Percentiles rank a stretch among this genome's conserved stretches.
phyloP scores from a whole-genome alignment of 2,113 vertebrate species.

The Menura novaehollandiae region DNA sequence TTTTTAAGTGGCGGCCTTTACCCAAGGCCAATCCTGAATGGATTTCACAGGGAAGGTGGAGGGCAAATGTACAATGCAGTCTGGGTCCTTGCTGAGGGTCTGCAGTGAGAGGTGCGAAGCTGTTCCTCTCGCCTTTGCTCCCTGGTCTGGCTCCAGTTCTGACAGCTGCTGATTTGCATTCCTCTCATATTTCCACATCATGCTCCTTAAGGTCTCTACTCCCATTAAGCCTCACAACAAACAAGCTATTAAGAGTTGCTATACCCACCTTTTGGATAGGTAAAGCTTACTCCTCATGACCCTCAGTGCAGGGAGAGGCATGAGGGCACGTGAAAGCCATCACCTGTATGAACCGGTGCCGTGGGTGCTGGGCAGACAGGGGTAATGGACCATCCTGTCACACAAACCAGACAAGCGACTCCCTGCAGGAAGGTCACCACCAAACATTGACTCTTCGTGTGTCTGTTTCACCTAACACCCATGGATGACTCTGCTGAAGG shows the following conservation, averaged over 20 bases:
- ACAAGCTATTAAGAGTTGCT: not conserved
- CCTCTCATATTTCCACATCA: not conserved
- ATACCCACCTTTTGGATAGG: not conserved
- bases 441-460: not conserved
- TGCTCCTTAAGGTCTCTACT: not conserved
- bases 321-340: accelerated
- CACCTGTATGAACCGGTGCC: not conserved
- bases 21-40: not conserved
- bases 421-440: not conserved
- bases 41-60: not conserved
- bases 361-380: not conserved
- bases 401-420: accelerated
- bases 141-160: not conserved
- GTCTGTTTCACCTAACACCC: not conserved
- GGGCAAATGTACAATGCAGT: accelerated
- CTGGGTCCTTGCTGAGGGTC: not conserved
- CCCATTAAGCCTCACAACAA: not conserved
- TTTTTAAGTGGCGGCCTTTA: not conserved
- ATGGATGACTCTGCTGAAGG: not conserved
- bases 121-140: accelerated
- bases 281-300: not conserved
- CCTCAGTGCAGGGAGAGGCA: not conserved
- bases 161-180: not conserved
- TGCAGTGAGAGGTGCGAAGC: accelerated
- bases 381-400: not conserved